Evolutionary conservation across 2,113 vertebrate species (phyloP).

Genomic region (Salvator merianae): DNA sequence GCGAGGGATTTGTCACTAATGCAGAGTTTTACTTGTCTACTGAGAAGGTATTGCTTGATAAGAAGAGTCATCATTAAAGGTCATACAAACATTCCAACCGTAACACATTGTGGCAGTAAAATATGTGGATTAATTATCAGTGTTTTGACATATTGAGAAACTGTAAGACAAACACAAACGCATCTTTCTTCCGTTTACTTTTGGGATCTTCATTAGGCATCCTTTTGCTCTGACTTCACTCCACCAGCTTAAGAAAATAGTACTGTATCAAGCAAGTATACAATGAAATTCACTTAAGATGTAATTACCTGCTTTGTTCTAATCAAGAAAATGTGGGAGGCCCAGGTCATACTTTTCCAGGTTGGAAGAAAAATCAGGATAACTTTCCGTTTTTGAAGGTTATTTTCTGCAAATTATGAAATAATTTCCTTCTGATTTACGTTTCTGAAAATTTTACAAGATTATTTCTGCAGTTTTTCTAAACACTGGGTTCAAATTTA

Average conservation of each 20-base stretch:
- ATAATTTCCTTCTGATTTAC: slow-evolving; percentile 17
- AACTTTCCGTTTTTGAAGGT: slow-evolving; percentile 59
- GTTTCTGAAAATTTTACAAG: not conserved
- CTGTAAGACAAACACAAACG: slow-evolving; percentile 29
- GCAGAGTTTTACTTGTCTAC: slow-evolving; percentile 69
- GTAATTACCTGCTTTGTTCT: not conserved
- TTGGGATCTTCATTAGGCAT: slow-evolving; percentile 26
- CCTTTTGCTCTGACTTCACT: slow-evolving; percentile 3
- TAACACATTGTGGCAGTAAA: slow-evolving; percentile 18
- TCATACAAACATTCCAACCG: slow-evolving; percentile 36
- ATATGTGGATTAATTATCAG: slow-evolving; percentile 32
- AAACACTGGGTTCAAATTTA: not conserved
- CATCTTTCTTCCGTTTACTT: slow-evolving; percentile 4
- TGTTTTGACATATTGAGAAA: slow-evolving; percentile 28
- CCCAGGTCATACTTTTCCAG: slow-evolving; percentile 35
- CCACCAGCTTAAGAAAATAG: not conserved
- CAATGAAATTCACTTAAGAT: not conserved
- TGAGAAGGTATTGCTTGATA: slow-evolving; percentile 57
- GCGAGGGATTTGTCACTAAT: slow-evolving; percentile 73
- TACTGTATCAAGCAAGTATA: not conserved
- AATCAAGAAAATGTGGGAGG: slow-evolving; percentile 49
- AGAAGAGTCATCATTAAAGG: slow-evolving; percentile 64
- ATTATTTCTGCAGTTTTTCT: not conserved
- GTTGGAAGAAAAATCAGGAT: slow-evolving; percentile 35
- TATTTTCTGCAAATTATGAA: slow-evolving; percentile 53